Evolutionary conservation across 2,888 invertebrate genomes (phyloP), one percentile per base, ranked within the genome.

Genomic region (Dione vanillae): DNA sequence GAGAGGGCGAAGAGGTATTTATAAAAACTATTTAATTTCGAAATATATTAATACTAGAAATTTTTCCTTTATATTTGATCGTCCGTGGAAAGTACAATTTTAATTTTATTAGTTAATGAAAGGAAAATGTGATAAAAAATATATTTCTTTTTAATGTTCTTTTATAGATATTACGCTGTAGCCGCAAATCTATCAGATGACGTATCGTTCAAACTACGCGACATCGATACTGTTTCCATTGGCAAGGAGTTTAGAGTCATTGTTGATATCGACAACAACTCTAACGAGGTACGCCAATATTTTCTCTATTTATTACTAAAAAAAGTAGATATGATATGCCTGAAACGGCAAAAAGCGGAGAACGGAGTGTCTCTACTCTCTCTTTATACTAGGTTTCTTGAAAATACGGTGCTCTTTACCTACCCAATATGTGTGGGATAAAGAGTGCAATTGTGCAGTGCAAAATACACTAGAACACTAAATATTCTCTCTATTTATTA

Each of bases 221-320:
- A 96, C 76, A 90, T 97, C 65, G 96, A 96, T 56, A 94, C 94
- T 12, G 95, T 97, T 0, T 94, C 94, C 58, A 95, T 97, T 64
- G 97, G 97, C 0, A 94, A 96, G 67, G 94, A 94, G 62, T 96
- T 96, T 83, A 89, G 93, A 47, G 94, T 96, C 2, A 92, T 92
- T 0, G 95, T 97, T 2, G 94, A 95, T 72, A 95, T 96, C 20
- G 92, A 94, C 74, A 96, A 96, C 78, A 94, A 91, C 67, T 94
- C 95, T 12, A 80, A 85, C 7, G 83, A 95, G 85, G 92, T 92
- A 74, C 78, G n/a, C 11, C 40, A 43, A 27, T 47, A 27, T 47
- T 45, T 45, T 14, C 5, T 16, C 3, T 19, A 16, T 47, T n/a
- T 5, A 16, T 16, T 47, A 45, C n/a, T 45, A n/a, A 45, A 7